Conservation (phyloP, 2,113 vertebrate genomes). For the Seriola quinqueradiata region DNA sequence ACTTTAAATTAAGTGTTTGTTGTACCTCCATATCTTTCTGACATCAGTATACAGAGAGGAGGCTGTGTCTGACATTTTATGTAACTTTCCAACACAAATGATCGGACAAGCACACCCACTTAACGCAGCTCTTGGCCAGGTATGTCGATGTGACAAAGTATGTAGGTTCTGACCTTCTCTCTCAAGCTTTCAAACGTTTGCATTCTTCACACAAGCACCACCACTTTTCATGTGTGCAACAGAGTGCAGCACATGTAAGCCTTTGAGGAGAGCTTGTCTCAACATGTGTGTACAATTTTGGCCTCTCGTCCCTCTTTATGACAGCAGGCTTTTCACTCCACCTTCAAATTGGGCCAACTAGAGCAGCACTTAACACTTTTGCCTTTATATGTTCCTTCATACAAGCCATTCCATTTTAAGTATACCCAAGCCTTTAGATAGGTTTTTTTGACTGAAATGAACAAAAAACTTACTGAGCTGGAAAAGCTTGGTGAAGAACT, state of each 20-base stretch:
- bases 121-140: not conserved
- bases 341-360: not conserved
- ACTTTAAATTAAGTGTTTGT: not conserved
- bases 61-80: not conserved
- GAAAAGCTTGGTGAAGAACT: slow-evolving; percentile 99
- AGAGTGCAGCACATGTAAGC: no score
- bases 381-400: not conserved
- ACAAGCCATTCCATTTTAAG: not conserved
- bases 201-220: not conserved
- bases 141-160: not conserved
- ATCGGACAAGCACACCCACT: not conserved
- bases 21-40: not conserved
- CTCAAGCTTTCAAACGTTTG: not conserved
- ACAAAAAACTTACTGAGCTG: slow-evolving; percentile 92
- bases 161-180: not conserved
- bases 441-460: not conserved
- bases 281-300: no score
- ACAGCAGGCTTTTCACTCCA: not conserved
- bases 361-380: not conserved
- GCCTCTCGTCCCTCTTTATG: no score
- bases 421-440: not conserved
- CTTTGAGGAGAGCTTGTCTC: no score
- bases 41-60: not conserved
- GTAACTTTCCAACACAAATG: not conserved
- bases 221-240: not conserved